Conservation (phyloP, 2,888 invertebrate genomes). For the Gastrophysa polygoni region DNA sequence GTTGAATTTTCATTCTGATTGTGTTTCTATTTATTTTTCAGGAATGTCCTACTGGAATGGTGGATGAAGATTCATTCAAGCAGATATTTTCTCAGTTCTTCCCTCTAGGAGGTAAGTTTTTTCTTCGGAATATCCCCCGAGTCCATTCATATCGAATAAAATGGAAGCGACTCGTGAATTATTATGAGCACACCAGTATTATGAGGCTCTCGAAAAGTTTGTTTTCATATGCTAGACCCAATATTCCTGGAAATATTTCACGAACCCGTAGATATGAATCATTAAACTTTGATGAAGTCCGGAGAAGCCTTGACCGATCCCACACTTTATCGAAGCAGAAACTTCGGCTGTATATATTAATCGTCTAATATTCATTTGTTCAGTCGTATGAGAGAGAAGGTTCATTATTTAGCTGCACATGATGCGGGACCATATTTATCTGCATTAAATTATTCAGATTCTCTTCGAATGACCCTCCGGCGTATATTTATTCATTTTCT, state of each 20-base stretch:
- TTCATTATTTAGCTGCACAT: no score
- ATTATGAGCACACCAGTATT: no score
- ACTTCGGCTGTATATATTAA: not conserved
- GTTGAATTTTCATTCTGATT: not conserved
- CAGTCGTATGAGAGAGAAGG: no score
- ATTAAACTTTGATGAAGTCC: not conserved
- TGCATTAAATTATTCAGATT: no score
- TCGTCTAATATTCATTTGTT: no score
- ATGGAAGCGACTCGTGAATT: no score
- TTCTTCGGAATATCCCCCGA: no score
- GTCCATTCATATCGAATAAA: not conserved
- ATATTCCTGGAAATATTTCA: not conserved
- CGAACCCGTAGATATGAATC: not conserved
- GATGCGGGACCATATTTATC: no score
- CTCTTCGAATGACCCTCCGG: no score
- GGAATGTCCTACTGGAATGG: conserved; percentile 85
- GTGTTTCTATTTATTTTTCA: conserved; percentile 53
- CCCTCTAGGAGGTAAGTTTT: conserved; percentile 80
- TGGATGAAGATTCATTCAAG: conserved; percentile 87
- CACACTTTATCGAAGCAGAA: not conserved
- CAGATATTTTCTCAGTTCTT: conserved; percentile 89
- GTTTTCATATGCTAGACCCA: no score
- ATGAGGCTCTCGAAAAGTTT: not conserved
- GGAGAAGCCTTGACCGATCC: not conserved
- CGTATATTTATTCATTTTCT: no score